Base-by-base conservation (phyloP, 2,888 invertebrate genomes). In the Harpalus rubripes region DNA sequence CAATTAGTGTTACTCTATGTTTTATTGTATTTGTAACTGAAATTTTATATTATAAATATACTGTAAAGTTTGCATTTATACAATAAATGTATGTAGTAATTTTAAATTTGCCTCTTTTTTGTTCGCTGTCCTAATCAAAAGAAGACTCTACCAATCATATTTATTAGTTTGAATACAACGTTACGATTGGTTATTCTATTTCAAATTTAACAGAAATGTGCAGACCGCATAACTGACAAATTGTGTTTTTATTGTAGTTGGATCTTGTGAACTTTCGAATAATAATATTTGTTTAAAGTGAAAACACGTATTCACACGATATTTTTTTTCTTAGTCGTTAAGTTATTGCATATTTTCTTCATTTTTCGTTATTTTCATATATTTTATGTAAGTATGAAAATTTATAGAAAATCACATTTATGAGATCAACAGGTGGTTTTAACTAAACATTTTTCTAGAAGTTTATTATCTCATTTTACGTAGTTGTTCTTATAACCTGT, bases 121-220 rank as follows among this genome's bases (percentile, higher is more conserved):
- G 0, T 61, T 18, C 32, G 32, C 0, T 32, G 26, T n/a, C 18
- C 15, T 44, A 81, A 44, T 65, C 41, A 15, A 22, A 81, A 81
- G 81, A 81, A 81, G 39, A 81, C 2, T 8, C 16, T 5, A 15
- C 81, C 65, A 81, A 68, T 81, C 16, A 81, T 26, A 65, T 18
- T 22, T 16, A 44, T 44, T 44, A 52, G 10, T 65, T 72, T 82
- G 58, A 79, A 79, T 59, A 32, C 15, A 72, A 26, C 12, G 5
- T 2, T 26, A 39, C 26, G 26, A 84, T 84, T 78, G 84, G 84
- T 52, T 16, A 44, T 8, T 63, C 72, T 18, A 82, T 82, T 79
- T 79, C 52, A 82, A 82, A 82, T 82, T 82, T 68, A 82, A 82
- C 81, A 81, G 58, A 82, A 82, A 68, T 81, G 44, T 52, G 68